Evolutionary conservation across 2,888 invertebrate genomes (phyloP), one percentile per base, ranked within the genome.

Genomic region (Drosophila subquinaria): DNA sequence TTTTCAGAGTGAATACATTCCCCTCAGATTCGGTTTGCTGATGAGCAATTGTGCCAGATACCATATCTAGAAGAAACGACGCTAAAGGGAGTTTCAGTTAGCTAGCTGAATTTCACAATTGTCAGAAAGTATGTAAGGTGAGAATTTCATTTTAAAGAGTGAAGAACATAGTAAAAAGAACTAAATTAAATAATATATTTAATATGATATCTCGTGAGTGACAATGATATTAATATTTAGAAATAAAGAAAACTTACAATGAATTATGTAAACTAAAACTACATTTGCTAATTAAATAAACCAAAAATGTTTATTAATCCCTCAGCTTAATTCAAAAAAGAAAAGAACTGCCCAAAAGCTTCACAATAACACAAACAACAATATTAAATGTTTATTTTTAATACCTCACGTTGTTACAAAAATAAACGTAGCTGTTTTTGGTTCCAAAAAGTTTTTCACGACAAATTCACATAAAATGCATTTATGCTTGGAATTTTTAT

Each of bases 401-500:
- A 70, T 60, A 47, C 38, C 40, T 48, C 55, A 13, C 35, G 8
- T 23, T 45, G 62, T 42, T 64, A 70, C 61, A 50, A 36, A 80
- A 78, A 80, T 68, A 81, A 83, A 69, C 61, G 36, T 53, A 53
- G 57, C 30, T 56, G 33, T 47, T 76, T 71, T 63, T 27, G 60
- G 55, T 27, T 76, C 42, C 27, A 27, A 47, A 62, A 38, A 53
- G 33, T 42, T 45, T 63, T 68, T 67, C 65, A 59, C 69, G 48
- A 52, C 61, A 38, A 65, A 79, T 42, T 69, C 69, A 68, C 67
- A 75, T 72, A 62, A 79, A 81, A 82, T 62, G 80, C 79, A 76
- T 89, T 89, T 76, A 86, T 89, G 69, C 72, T 73, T 84, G 87
- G 85, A 89, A 84, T 79, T 88, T 84, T 83, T 88, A 81, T 81